phyloP scores from a whole-genome alignment of 1,140 invertebrate species.

The Holotrichia oblita region DNA sequence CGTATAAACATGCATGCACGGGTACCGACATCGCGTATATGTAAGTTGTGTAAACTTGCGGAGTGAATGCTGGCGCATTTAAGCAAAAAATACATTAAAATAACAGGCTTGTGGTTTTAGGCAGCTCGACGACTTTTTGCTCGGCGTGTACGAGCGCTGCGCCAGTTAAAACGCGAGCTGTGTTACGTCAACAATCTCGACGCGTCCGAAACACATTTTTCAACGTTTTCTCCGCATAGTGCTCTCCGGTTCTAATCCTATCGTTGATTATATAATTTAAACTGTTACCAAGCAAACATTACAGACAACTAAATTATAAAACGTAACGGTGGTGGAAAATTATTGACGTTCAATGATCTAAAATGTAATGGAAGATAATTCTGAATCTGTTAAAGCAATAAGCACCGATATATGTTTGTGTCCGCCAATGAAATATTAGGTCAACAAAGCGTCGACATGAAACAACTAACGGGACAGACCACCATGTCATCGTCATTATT shows the following conservation, averaged over 20 bases:
- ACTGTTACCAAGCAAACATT: too few relatives aligned
- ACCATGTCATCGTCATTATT: too few relatives aligned
- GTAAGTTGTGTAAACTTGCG: not conserved
- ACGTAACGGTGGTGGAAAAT: too few relatives aligned
- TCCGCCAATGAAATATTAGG: too few relatives aligned
- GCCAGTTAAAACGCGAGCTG: not conserved
- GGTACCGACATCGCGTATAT: not conserved
- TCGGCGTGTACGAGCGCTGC: not conserved
- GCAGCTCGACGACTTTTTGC: not conserved
- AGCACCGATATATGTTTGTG: too few relatives aligned
- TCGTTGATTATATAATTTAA: conserved; percentile 2
- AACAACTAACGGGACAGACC: too few relatives aligned
- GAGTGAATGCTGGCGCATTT: not conserved
- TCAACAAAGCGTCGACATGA: too few relatives aligned
- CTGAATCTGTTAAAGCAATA: too few relatives aligned
- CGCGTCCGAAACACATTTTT: not conserved
- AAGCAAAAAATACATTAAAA: conserved; percentile 14
- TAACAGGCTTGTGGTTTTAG: not conserved
- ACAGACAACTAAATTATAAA: too few relatives aligned
- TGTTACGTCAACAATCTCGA: not conserved
- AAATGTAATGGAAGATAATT: too few relatives aligned
- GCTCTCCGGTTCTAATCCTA: not conserved
- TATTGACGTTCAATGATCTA: too few relatives aligned
- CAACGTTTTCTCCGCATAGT: not conserved
- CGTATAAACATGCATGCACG: not conserved